Evolutionary conservation across 2,888 invertebrate species (phyloP).

Genomic region (Phrixothrix hirtus): DNA sequence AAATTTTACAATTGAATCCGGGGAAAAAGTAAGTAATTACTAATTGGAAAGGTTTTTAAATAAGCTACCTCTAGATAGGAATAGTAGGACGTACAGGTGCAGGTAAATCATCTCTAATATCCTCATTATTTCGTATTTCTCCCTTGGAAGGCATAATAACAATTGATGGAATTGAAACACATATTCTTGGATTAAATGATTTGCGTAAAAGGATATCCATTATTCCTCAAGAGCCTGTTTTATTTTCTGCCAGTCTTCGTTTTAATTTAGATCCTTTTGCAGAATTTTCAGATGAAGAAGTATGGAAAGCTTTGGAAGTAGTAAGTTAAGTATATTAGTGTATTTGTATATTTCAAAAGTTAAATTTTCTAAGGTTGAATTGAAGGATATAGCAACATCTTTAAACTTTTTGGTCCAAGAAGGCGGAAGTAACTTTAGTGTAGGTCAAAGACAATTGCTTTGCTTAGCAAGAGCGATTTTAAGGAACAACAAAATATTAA

Average conservation of each 20-base stretch:
- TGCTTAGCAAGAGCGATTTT: constrained; percentile 69
- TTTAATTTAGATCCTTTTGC: constrained; percentile 70
- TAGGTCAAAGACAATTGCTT: constrained; percentile 68
- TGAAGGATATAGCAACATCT: neutral
- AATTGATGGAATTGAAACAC: constrained; percentile 60
- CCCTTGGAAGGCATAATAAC: constrained; percentile 59
- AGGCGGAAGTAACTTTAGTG: constrained; percentile 65
- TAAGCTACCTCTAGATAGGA: constrained; percentile 43
- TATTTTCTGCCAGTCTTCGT: constrained; percentile 68
- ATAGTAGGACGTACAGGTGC: constrained; percentile 68
- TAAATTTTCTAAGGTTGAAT: neutral
- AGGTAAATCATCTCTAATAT: constrained; percentile 60
- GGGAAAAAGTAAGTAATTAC: constrained; percentile 64
- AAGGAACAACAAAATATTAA: constrained; percentile 61
- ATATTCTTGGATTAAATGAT: constrained; percentile 59
- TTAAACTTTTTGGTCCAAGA: neutral
- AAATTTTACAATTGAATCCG: constrained; percentile 63
- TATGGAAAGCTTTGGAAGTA: neutral
- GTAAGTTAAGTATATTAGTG: neutral
- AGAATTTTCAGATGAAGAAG: constrained; percentile 60
- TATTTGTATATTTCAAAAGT: neutral
- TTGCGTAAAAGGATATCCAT: constrained; percentile 64
- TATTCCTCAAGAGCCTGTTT: constrained; percentile 68
- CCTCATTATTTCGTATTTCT: constrained; percentile 62
- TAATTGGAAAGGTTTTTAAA: neutral